Evolutionary conservation across 2,113 vertebrate species (phyloP), one percentile per base, ranked within the genome.

Genomic region (Girardinichthys multiradiatus): DNA sequence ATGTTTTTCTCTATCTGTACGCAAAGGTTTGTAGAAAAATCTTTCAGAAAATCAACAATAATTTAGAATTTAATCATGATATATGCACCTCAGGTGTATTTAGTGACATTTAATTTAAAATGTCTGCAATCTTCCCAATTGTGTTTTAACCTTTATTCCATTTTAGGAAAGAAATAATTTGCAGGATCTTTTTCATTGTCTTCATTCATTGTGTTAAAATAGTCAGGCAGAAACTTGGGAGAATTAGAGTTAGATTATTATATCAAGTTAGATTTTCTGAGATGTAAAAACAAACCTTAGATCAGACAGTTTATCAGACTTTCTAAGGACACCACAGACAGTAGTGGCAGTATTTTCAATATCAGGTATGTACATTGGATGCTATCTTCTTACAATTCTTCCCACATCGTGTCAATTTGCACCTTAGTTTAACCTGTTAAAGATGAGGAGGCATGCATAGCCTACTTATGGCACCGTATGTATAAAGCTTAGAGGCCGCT

Each of bases 351-450:
- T n/a, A n/a, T 11, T 54, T 54, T 4, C 42, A 14, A 7, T n/a
- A 3, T 2, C 48, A 51, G 21, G 5, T 51, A 54, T 54, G 48
- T 2, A 54, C 24, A 12, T 39, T 10, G 8, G 31, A 33, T 33
- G 31, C 31, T 11, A 39, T 39, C 48, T 24, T 11, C n/a, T n/a
- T 54, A n/a, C 48, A 24, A 54, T 54, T 76, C 4, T 11, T 7
- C 1, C 58, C 33, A 51, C 58, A 35, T 21, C 12, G 30, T 29
- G 30, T 27, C 68, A 31, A 4, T 15, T 33, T 51, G n/a, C 33
- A 68, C n/a, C 17, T 24, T 30, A 37, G 64, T 68, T 70, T 78
- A 80, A 81, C 83, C 75, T 42, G 57, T 64, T 70, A 33, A 79
- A 72, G 65, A 65, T 3, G 14, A 42, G 57, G 21, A 61, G 75